Evolutionary conservation across 2,113 vertebrate species (phyloP).

Genomic region (Thunnus maccoyii): DNA sequence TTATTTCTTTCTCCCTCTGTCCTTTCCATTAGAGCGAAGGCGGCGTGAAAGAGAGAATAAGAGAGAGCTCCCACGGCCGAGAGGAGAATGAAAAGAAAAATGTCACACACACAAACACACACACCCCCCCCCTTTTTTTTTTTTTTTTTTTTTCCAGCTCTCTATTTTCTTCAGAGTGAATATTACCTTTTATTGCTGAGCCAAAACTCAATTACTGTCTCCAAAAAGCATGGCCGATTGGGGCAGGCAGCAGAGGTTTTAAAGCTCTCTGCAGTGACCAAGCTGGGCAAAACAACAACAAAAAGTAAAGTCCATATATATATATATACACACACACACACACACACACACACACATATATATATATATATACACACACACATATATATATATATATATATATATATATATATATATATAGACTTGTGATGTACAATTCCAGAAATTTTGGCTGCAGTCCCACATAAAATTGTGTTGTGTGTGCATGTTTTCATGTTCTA

Average conservation of each 20-base stretch:
- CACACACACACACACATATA: too few relatives aligned
- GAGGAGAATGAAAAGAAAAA: conserved; percentile 20
- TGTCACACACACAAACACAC: not conserved
- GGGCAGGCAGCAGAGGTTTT: not conserved
- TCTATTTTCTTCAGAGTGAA: not conserved
- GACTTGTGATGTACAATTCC: too few relatives aligned
- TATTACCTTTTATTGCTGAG: not conserved
- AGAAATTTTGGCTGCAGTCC: too few relatives aligned
- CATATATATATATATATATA: not conserved
- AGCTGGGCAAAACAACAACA: conserved; percentile 4
- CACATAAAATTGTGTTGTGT: too few relatives aligned
- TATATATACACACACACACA: too few relatives aligned
- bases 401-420: too few relatives aligned
- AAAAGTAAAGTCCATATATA: not conserved
- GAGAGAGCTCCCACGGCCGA: not conserved
- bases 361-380: too few relatives aligned
- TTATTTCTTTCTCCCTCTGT: conserved; percentile 14
- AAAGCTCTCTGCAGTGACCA: not conserved
- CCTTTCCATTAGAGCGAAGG: conserved; percentile 1
- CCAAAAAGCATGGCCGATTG: not conserved
- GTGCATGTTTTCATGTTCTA: too few relatives aligned
- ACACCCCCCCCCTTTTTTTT: not conserved
- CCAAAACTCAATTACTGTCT: conserved; percentile 36
- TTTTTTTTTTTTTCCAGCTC: not conserved
- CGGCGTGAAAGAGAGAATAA: not conserved